A percentile compares a stretch with the other conserved stretches of the same genome.
Evolutionary conservation across 2,797 vertebrate genomes (phyloP).

Genomic region (Eulemur coronatus): DNA sequence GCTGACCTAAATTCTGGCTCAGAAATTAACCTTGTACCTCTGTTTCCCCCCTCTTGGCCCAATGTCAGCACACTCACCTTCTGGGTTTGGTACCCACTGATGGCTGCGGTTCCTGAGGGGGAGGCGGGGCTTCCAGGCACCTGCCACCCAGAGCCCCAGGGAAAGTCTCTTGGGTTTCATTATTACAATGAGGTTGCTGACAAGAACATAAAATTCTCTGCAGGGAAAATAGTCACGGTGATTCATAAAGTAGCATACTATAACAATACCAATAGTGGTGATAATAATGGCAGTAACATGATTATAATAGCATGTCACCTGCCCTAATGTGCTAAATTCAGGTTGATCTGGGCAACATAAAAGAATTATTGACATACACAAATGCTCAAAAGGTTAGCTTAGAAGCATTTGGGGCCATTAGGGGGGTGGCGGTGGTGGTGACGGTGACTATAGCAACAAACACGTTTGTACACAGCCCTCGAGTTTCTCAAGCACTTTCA

Average conservation of each 20-base stretch:
- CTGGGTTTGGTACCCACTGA: background rate
- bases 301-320: constrained; percentile 42
- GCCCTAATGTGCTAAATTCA: constrained; percentile 45
- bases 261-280: constrained; percentile 44
- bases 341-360: constrained; percentile 59
- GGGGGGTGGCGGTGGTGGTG: background rate
- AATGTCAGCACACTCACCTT: background rate
- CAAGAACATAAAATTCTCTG: constrained; percentile 43
- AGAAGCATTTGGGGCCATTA: constrained; percentile 16
- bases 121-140: background rate
- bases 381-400: constrained; percentile 17
- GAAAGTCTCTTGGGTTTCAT: constrained; percentile 37
- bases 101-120: background rate
- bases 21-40: background rate
- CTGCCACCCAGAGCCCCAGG: constrained; percentile 20
- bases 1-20: background rate
- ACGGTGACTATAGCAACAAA: background rate
- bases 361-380: constrained; percentile 59
- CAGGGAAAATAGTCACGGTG: constrained; percentile 47
- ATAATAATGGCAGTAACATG: constrained; percentile 63
- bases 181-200: constrained; percentile 33
- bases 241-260: constrained; percentile 38
- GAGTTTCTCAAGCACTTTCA: background rate
- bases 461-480: background rate
- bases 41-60: background rate